Conservation (phyloP, 2,797 vertebrate species). For the Loriculus beryllinus region DNA sequence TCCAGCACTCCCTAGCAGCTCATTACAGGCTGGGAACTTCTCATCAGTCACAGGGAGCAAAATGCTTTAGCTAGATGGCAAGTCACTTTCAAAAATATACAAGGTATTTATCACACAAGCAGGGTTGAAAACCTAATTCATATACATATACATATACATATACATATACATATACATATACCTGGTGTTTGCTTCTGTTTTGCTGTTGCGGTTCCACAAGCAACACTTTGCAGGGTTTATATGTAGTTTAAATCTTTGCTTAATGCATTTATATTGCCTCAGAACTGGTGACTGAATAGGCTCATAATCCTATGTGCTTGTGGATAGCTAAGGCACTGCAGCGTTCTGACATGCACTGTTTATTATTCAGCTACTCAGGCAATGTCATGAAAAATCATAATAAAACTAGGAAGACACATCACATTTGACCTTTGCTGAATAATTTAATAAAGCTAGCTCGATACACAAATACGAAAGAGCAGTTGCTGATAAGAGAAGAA, state of each 20-base stretch:
- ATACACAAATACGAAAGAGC: conserved; percentile 68
- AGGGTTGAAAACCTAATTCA: background rate
- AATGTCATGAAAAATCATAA: conserved; percentile 72
- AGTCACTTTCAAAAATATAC: background rate
- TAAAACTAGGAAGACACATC: conserved; percentile 65
- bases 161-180: background rate
- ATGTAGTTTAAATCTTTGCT: background rate
- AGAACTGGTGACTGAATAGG: conserved; percentile 2
- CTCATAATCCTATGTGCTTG: background rate
- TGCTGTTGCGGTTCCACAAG: background rate
- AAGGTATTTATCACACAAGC: background rate
- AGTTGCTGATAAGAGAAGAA: conserved; percentile 71
- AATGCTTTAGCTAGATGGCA: background rate
- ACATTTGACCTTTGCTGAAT: conserved; percentile 77
- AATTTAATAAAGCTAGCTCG: conserved; percentile 73
- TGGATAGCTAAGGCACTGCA: background rate
- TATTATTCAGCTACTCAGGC: conserved; percentile 63
- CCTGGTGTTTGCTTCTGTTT: background rate
- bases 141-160: background rate
- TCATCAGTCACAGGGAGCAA: background rate
- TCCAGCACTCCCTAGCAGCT: background rate
- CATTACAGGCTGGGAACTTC: background rate
- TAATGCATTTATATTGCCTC: background rate
- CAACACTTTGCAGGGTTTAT: background rate
- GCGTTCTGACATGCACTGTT: conserved; percentile 26